Evolutionary conservation across 2,888 invertebrate genomes (phyloP), one percentile per base, ranked within the genome.

Genomic region (Lordiphosa fenestrarum): DNA sequence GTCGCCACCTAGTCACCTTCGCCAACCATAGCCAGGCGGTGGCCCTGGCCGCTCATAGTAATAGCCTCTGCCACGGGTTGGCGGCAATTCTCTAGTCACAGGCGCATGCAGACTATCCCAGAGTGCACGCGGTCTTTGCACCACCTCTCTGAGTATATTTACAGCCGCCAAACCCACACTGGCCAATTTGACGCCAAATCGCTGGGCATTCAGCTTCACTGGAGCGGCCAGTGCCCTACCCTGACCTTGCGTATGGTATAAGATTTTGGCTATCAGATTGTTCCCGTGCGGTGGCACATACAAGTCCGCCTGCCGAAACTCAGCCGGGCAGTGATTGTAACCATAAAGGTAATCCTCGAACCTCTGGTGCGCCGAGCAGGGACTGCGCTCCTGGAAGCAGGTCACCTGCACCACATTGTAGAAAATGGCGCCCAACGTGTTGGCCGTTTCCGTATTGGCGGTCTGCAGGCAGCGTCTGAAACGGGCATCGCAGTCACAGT

Each of bases 321-420:
- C 81, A 55, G 85, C 73, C 23, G 80, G 76, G 66, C 89, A 89
- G 25, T 80, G 84, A 30, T 71, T 56, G 36, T 58, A 54, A 30
- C 65, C 71, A 51, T 84, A 84, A 65, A 68, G 81, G 66, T 75
- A 86, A 71, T 87, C 71, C 30, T 87, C 88, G 86, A 90, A 93
- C 93, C 91, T 92, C 87, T 93, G 92, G 90, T 91, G 92, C 41
- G 91, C 89, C 0, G 92, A 92, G 82, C 93, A 93, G 3, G 93
- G 93, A 54, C 92, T 91, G 57, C 92, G 89, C 77, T 93, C 92
- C 75, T 92, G 92, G 89, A 94, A 94, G 77, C 95, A 95, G 56
- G 92, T 93, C 21, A 94, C 92, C 78, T 94, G 93, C 9, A 94
- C 92, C 36, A 94, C 91, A 82, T 95, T 94, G 90, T 95, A 95